Evolutionary conservation across 2,888 invertebrate genomes (phyloP), one percentile per base, ranked within the genome.

Genomic region (Sesia bembeciformis): DNA sequence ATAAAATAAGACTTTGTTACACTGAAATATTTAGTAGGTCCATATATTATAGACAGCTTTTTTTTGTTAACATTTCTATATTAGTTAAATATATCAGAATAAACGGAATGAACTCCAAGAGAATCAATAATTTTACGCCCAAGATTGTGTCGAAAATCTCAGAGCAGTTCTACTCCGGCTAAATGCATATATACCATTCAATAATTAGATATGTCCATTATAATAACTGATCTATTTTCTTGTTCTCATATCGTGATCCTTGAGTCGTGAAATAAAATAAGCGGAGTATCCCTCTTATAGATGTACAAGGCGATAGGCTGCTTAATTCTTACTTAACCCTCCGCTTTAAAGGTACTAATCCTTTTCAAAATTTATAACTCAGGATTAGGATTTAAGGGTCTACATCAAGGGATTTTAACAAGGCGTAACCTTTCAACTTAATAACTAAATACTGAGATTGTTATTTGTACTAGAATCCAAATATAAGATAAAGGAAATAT

Each of bases 201-300:
- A 23, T 23, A 23, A 23, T 23, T 23, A 23, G 23, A 23, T 23
- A 23, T 23, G 23, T 23, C 8, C 40, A 41, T 41, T 52, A 40
- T 52, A 38, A 52, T 40, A 40, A 38, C 38, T 8, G 41, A 40
- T 52, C 49, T 23, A 5, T 67, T 67, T 61, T 61, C 63, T 61
- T 60, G 61, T 64, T 63, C 61, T 64, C 60, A 62, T 58, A 61
- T 61, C 66, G 57, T 67, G 70, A 64, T 62, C 65, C 67, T 64
- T 73, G 71, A 70, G 71, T 73, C 75, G 68, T 68, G 68, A 76
- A 80, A 78, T 78, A 72, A 78, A 78, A 68, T 69, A 73, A 74
- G 75, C 42, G 42, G 42, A 42, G 1, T 80, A 81, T 76, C 78
- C 77, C 60, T 62, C 67, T 68, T 64, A 61, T 57, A 60, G 63